A percentile compares a stretch with the other conserved stretches of the same genome.
phyloP scores from a whole-genome alignment of 1,140 invertebrate genomes.

The Sarcophaga peregrina region DNA sequence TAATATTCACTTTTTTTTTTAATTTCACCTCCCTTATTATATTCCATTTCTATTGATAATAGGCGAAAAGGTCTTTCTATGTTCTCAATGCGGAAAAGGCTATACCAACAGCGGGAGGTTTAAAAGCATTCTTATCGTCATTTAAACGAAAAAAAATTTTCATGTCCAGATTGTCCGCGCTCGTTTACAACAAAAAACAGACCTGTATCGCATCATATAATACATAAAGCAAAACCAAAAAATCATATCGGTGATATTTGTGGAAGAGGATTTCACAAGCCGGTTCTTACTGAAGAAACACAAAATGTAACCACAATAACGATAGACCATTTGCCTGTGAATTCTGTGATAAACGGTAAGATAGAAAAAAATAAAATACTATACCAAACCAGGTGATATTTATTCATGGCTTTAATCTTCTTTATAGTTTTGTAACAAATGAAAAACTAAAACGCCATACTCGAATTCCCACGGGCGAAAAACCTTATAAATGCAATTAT shows the following conservation, averaged over 20 bases:
- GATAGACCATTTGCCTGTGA: constrained; percentile 71
- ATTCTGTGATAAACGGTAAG: constrained; percentile 55
- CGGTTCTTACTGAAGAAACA: constrained; percentile 74
- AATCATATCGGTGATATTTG: constrained; percentile 77
- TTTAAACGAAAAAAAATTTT: constrained; percentile 70
- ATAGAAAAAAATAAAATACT: no score
- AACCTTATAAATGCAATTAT: constrained; percentile 37
- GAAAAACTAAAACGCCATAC: constrained; percentile 13
- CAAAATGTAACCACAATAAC: constrained; percentile 71
- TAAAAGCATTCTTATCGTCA: constrained; percentile 72
- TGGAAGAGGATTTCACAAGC: constrained; percentile 76
- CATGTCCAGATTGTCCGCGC: constrained; percentile 71
- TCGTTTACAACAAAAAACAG: constrained; percentile 72
- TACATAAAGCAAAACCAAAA: constrained; percentile 68
- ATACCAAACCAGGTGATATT: not conserved
- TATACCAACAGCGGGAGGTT: constrained; percentile 72
- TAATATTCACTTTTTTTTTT: not conserved
- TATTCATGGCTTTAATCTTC: not conserved
- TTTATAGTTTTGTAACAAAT: constrained; percentile 26
- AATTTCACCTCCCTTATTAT: no score
- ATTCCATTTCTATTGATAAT: constrained; percentile 57
- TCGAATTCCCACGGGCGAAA: constrained; percentile 18
- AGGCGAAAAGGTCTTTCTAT: constrained; percentile 74
- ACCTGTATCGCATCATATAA: constrained; percentile 69
- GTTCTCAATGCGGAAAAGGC: constrained; percentile 73